A percentile compares a stretch with the other conserved stretches of the same genome.
These are phyloP conservation scores for Thecophora atra DNA, from an alignment of 2,888 invertebrate genomes.

Conservation along the genomic window DNA sequence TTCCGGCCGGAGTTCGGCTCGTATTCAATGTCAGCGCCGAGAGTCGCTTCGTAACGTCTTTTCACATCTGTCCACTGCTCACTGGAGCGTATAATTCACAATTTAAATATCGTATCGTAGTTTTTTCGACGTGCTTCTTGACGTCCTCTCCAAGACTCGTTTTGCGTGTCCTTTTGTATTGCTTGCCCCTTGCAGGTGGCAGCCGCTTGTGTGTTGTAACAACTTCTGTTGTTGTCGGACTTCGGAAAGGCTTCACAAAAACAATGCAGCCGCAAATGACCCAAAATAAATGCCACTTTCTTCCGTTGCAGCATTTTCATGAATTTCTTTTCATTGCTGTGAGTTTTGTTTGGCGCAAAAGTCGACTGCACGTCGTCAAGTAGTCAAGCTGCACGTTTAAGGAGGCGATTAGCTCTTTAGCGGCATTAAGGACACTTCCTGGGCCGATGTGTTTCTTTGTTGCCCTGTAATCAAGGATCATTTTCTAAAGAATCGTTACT, in stretches of 20 bases:
- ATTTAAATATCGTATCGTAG: slow-evolving; percentile 31
- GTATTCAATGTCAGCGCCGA: not conserved
- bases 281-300: not conserved
- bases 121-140: not conserved
- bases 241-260: too few relatives aligned
- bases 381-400: not conserved
- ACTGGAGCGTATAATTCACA: slow-evolving; percentile 35
- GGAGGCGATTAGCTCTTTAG: slow-evolving; percentile 8
- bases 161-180: not conserved
- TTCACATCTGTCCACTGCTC: slow-evolving; percentile 23
- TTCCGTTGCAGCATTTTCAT: not conserved
- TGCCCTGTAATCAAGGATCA: not conserved
- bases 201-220: not conserved
- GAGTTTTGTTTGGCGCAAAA: not conserved
- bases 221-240: not conserved
- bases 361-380: not conserved
- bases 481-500: not conserved
- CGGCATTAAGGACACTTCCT: slow-evolving; percentile 11
- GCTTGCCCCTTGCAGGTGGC: too few relatives aligned
- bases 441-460: not conserved
- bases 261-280: too few relatives aligned
- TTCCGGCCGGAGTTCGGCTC: not conserved
- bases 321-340: not conserved
- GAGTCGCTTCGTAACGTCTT: slow-evolving; percentile 15
- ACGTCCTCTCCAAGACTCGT: not conserved